Conservation (phyloP, 2,113 vertebrate species). For the Globicephala melas region DNA sequence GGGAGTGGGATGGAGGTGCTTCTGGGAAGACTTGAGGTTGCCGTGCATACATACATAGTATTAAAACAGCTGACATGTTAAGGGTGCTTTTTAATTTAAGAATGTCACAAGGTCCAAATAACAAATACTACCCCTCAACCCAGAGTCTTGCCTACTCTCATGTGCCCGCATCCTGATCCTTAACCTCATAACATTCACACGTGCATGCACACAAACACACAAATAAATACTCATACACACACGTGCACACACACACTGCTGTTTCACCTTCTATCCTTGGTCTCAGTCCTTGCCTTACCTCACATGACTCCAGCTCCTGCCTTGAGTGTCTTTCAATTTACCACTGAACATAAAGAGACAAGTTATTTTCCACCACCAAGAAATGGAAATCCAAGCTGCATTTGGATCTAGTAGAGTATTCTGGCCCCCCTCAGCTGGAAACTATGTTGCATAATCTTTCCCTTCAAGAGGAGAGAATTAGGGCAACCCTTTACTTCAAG, state of each 20-base stretch:
- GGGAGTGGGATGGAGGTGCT: neutral
- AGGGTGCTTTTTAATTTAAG: neutral
- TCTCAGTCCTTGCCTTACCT: neutral
- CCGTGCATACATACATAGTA: neutral
- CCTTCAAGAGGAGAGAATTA: slow-evolving; percentile 15
- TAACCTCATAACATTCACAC: neutral
- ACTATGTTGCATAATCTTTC: neutral
- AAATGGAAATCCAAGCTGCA: neutral
- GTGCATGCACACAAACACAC: neutral
- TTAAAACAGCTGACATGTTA: neutral
- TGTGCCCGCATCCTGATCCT: neutral
- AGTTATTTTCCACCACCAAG: neutral
- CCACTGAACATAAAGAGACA: neutral
- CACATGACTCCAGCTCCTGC: neutral
- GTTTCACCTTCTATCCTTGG: neutral
- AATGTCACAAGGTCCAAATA: neutral
- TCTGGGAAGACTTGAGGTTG: neutral
- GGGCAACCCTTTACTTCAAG: slow-evolving; percentile 1
- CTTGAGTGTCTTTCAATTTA: neutral
- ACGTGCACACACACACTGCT: neutral
- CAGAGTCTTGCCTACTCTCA: neutral
- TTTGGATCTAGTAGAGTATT: neutral
- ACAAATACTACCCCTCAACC: neutral
- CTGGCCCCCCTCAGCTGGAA: neutral
- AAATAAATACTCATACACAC: neutral